A percentile compares a stretch with the other conserved stretches of the same genome.
These are phyloP conservation scores for Sitobion miscanthi DNA, from an alignment of 1,140 invertebrate species.

Conservation along the genomic window DNA sequence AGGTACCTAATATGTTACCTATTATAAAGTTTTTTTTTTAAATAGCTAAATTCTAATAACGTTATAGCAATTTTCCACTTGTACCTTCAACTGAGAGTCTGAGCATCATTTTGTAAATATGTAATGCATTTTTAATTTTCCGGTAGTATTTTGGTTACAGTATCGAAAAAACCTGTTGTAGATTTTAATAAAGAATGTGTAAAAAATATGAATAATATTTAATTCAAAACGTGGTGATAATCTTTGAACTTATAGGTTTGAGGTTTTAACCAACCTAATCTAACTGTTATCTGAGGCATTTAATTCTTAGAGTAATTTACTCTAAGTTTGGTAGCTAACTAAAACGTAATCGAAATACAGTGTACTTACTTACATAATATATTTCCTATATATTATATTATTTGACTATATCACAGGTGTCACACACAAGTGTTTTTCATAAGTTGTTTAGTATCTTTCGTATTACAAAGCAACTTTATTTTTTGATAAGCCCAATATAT, in stretches of 20 bases:
- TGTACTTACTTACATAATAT: not conserved
- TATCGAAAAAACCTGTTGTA: not conserved
- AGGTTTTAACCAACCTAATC: too few species aligned
- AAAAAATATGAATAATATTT: not conserved
- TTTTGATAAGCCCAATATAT: constrained; percentile 16
- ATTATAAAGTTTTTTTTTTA: too few species aligned
- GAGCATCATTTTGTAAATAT: not conserved
- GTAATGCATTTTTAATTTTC: not conserved
- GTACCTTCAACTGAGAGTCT: too few species aligned
- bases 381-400: not conserved
- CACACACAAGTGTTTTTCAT: not conserved
- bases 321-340: not conserved
- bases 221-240: not conserved
- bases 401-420: not conserved
- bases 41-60: too few species aligned
- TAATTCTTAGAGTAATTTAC: not conserved
- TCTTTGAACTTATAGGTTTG: not conserved
- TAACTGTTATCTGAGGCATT: not conserved
- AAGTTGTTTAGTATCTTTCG: not conserved
- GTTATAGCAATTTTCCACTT: too few species aligned
- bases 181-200: not conserved
- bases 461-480: not conserved
- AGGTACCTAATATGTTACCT: too few species aligned
- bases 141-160: not conserved
- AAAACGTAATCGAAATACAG: not conserved